Evolutionary conservation across 2,113 vertebrate species (phyloP).

Genomic region (Dolichotis patagonum): DNA sequence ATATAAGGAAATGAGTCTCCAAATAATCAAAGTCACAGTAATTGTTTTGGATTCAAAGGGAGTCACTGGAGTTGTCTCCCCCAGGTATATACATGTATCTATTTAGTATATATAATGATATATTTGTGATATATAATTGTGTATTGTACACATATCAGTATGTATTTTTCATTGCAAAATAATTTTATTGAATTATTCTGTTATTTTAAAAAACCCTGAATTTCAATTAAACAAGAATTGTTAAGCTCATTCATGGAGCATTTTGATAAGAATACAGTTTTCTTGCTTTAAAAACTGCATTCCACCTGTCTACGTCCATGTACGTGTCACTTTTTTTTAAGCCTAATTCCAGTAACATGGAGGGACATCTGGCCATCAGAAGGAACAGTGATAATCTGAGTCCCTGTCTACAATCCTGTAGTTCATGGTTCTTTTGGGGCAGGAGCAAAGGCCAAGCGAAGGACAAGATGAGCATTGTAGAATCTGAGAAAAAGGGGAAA

Average conservation of each 20-base stretch:
- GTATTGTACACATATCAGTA: not conserved
- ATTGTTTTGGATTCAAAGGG: too few relatives aligned
- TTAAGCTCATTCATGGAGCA: not conserved
- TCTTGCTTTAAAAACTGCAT: not conserved
- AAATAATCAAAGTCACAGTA: too few relatives aligned
- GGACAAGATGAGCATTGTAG: fast-evolving
- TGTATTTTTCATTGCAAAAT: not conserved
- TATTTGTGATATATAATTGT: not conserved
- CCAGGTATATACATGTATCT: not conserved
- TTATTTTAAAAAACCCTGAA: not conserved
- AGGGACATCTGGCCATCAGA: not conserved
- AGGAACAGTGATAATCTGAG: not conserved
- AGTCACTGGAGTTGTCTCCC: too few relatives aligned
- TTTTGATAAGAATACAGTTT: slow-evolving; percentile 4
- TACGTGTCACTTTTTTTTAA: not conserved
- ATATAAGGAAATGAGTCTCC: too few relatives aligned
- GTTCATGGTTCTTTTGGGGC: not conserved
- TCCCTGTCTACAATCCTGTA: not conserved
- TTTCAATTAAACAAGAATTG: not conserved
- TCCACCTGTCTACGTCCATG: not conserved
- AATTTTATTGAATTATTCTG: not conserved
- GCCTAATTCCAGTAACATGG: not conserved
- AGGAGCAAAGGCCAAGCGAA: not conserved
- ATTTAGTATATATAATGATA: not conserved
- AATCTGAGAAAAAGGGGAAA: not conserved